Evolutionary conservation across 35 echinoderm and acorn worm species (phyloP).

Genomic region (Diadema setosum): DNA sequence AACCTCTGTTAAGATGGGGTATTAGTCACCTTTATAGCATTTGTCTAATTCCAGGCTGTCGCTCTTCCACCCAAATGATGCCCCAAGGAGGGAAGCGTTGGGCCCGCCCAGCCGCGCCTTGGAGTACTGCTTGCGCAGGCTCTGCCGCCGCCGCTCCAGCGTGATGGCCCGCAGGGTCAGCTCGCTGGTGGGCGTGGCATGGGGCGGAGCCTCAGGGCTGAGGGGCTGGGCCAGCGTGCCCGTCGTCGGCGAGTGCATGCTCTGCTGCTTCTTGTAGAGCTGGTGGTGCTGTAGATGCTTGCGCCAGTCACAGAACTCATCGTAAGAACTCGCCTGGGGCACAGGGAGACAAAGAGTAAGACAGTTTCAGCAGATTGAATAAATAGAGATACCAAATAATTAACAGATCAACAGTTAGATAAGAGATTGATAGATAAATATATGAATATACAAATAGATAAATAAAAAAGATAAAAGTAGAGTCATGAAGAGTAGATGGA

Average conservation of each 20-base stretch:
- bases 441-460: too few relatives aligned
- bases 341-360: too few relatives aligned
- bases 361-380: too few relatives aligned
- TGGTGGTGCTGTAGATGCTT: conserved; percentile 81
- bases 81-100: not conserved
- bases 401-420: too few relatives aligned
- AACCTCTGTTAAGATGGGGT: too few relatives aligned
- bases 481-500: too few relatives aligned
- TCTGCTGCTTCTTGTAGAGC: conserved; percentile 60
- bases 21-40: conserved; percentile 57
- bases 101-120: conserved; percentile 17
- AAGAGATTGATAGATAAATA: too few relatives aligned
- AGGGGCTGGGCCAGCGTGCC: conserved; percentile 19
- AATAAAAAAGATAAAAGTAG: too few relatives aligned
- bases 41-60: conserved; percentile 33
- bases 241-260: conserved; percentile 29
- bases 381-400: too few relatives aligned
- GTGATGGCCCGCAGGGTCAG: conserved; percentile 92
- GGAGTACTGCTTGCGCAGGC: conserved; percentile 79
- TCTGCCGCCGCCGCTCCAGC: conserved; percentile 71
- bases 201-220: not conserved
- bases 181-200: conserved; percentile 74
- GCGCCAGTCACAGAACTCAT: conserved; percentile 87
- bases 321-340: conserved; percentile 66
- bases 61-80: conserved; percentile 1